phyloP scores from a whole-genome alignment of 2,113 vertebrate genomes.

The Beaufortia kweichowensis region DNA sequence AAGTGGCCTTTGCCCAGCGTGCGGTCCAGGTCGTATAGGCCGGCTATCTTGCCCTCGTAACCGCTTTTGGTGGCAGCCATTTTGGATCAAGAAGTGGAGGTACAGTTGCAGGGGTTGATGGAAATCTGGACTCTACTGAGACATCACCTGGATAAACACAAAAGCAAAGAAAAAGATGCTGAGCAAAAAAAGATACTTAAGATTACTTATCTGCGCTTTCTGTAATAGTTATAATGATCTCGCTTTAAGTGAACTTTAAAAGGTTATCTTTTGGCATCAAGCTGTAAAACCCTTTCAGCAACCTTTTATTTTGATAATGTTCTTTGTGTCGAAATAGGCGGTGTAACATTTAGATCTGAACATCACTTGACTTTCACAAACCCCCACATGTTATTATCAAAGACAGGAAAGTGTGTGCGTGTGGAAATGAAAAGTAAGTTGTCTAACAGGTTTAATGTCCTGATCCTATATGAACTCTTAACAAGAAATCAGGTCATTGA shows the following conservation, averaged over 20 bases:
- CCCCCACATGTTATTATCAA: neutral
- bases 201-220: neutral
- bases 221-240: too few species aligned
- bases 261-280: neutral
- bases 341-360: neutral
- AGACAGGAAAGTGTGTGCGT: neutral
- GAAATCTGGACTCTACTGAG: slow-evolving; percentile 35
- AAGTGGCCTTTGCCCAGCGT: slow-evolving; percentile 87
- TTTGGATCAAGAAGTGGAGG: slow-evolving; percentile 50
- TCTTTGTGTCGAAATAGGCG: slow-evolving; percentile 6
- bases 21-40: slow-evolving; percentile 83
- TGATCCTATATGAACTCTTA: neutral
- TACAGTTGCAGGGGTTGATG: slow-evolving; percentile 24
- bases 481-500: neutral
- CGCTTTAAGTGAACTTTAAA: neutral
- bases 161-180: neutral
- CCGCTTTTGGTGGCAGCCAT: slow-evolving; percentile 66
- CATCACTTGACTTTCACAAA: slow-evolving; percentile 18
- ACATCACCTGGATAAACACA: slow-evolving; percentile 43
- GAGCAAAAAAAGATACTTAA: neutral
- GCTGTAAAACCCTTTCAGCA: slow-evolving; percentile 7
- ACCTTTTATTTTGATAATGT: neutral
- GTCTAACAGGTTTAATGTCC: slow-evolving; percentile 7
- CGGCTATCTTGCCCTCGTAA: slow-evolving; percentile 77
- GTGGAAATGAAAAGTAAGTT: neutral